Evolutionary conservation across 2,797 vertebrate species (phyloP), one percentile per base, ranked within the genome.

Genomic region (Aulostomus chinensis): DNA sequence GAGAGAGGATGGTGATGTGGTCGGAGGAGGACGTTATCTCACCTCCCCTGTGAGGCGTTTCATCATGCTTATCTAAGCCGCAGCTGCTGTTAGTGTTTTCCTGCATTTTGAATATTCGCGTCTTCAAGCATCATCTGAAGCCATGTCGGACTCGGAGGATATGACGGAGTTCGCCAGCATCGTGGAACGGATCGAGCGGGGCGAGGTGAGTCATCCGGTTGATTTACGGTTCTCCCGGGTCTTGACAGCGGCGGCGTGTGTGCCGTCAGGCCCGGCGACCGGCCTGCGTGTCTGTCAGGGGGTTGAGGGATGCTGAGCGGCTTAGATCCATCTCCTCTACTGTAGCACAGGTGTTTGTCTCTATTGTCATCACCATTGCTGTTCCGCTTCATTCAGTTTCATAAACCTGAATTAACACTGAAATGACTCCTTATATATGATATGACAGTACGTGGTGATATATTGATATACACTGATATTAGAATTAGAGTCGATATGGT

Each of bases 111-210:
- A 16, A 31, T 11, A 25, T 28, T 25, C 15, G 8, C 42, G 32
- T 17, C 40, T 9, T 31, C 29, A 16, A n/a, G n/a, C 60, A 10
- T 33, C 55, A 22, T 42, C 76, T 64, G 57, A 15, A 73, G 76
- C 53, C 85, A 95, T 94, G 94, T 93, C 91, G 45, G 89, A 86
- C 55, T 83, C 92, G 0, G 91, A 89, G 41, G 93, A 93, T 6
- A 74, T 90, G 22, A 52, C 84, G 21, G 92, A 92, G 77, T 96
- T 97, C 65, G 88, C 85, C 67, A 96, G 92, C 83, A 91, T 97
- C 74, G 78, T 94, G 88, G 94, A 96, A 68, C 74, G 94, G 56
- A 84, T 98, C 64, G 90, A 91, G 69, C 76, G 80, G 51, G 94
- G 91, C 68, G 92, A 96, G 96, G 95, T 98, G 84, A 89, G 94